These are phyloP conservation scores for Muscicapa striata DNA, from an alignment of 2,797 vertebrate genomes.

Conservation along the genomic window DNA sequence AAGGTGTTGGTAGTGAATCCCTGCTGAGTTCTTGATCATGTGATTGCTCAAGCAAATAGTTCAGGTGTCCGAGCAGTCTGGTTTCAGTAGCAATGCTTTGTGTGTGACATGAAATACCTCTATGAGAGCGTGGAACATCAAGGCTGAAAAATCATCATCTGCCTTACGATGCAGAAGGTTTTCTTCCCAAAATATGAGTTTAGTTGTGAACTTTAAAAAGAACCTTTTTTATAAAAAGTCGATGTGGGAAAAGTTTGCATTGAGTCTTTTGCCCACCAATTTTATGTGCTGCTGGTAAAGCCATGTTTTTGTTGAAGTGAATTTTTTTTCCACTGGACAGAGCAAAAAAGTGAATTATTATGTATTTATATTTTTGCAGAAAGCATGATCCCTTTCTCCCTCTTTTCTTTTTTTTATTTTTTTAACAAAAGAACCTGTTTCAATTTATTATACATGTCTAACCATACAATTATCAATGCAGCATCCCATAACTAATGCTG, in stretches of 20 bases:
- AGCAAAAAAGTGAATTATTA: background rate
- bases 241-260: conserved; percentile 7
- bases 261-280: conserved; percentile 7
- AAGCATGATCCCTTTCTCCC: conserved; percentile 66
- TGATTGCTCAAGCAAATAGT: background rate
- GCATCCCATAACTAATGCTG: conserved; percentile 78
- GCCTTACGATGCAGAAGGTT: background rate
- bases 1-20: background rate
- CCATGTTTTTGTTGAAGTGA: conserved; percentile 17
- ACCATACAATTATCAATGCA: conserved; percentile 72
- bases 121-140: background rate
- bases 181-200: background rate
- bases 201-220: background rate
- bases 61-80: background rate
- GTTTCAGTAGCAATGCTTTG: background rate
- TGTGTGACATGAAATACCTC: background rate
- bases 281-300: conserved; percentile 20
- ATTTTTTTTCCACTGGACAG: conserved; percentile 23
- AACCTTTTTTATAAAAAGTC: background rate
- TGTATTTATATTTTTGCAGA: conserved; percentile 59
- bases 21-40: background rate
- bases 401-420: conserved; percentile 28
- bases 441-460: conserved; percentile 74
- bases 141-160: background rate
- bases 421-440: conserved; percentile 69